Base-by-base conservation (phyloP, 2,888 invertebrate species). In the Orthosia cruda region DNA sequence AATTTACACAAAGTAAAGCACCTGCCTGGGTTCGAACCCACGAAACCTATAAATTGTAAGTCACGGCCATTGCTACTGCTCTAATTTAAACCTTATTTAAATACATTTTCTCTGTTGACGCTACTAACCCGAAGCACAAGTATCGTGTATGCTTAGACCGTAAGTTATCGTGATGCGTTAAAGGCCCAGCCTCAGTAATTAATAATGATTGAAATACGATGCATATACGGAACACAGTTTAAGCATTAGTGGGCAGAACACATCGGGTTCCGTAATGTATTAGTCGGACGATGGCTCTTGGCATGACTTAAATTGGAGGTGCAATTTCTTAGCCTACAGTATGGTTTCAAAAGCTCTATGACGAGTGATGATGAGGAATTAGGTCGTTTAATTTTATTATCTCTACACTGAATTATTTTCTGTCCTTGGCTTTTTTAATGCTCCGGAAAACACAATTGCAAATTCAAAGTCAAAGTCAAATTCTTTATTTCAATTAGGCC, bases 161-260 rank as follows among this genome's bases (percentile, higher is more conserved):
- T 85, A 88, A 88, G 88, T 89, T 89, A 88, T 88, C 86, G 86
- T 83, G 88, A 86, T 87, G 88, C 85, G 89, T 88, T 88, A 88
- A 86, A 86, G 88, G 88, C 88, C 79, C 76, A 63, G 82, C 79
- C 80, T 79, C 64, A 83, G 85, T 89, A 89, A 88, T 88, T 88
- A 88, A 88, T 89, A 88, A 89, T 88, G 88, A 88, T 86, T 86
- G 88, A 86, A 88, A 85, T 85, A 85, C 89, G 86, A 78, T 87
- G 88, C 88, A 88, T 84, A 75, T 80, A 81, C 82, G 70, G 81
- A 84, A 87, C 86, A 88, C 84, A 83, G 86, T 74, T 88, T 81
- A 77, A 83, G 89, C 88, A 88, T 88, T 87, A 87, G 78, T 77
- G 61, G 74, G 64, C 57, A 72, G 72, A 80, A 74, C 80, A 76